Conservation (phyloP, 2,113 vertebrate genomes). For the Spheniscus mendiculus region DNA sequence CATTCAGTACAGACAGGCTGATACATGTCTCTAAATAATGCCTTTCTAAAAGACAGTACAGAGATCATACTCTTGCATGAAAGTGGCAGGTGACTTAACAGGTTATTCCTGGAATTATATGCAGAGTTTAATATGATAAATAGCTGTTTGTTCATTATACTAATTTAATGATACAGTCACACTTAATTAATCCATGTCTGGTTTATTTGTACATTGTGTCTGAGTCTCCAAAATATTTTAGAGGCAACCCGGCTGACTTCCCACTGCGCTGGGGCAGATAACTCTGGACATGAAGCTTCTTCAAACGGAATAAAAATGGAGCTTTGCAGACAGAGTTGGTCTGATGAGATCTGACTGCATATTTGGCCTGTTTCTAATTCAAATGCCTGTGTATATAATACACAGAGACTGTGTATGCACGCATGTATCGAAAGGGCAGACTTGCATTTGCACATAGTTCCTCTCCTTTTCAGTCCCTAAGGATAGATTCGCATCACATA, state of each 20-base stretch:
- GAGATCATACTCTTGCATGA: neutral
- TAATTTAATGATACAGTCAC: conserved; percentile 76
- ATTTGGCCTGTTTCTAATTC: conserved; percentile 17
- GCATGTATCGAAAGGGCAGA: neutral
- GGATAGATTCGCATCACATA: neutral
- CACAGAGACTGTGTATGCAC: neutral
- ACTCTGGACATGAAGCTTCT: neutral
- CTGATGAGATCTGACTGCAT: conserved; percentile 31
- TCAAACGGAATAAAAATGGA: conserved; percentile 30
- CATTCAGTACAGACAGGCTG: neutral
- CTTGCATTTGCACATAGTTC: neutral
- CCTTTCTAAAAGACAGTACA: neutral
- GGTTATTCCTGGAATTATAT: conserved; percentile 42
- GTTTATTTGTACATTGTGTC: conserved; percentile 63
- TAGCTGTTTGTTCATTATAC: conserved; percentile 74
- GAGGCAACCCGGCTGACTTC: neutral
- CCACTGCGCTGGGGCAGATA: neutral
- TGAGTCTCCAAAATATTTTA: conserved; percentile 67
- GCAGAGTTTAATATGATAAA: conserved; percentile 59
- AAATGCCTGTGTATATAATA: neutral
- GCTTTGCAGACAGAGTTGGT: neutral
- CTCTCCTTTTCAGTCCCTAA: neutral
- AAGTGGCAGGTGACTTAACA: conserved; percentile 63
- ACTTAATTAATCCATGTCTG: conserved; percentile 78
- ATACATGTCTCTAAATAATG: neutral